A percentile compares a stretch with the other conserved stretches of the same genome.
These are phyloP conservation scores for Guaruba guarouba DNA, from an alignment of 2,113 vertebrate species.

Conservation along the genomic window DNA sequence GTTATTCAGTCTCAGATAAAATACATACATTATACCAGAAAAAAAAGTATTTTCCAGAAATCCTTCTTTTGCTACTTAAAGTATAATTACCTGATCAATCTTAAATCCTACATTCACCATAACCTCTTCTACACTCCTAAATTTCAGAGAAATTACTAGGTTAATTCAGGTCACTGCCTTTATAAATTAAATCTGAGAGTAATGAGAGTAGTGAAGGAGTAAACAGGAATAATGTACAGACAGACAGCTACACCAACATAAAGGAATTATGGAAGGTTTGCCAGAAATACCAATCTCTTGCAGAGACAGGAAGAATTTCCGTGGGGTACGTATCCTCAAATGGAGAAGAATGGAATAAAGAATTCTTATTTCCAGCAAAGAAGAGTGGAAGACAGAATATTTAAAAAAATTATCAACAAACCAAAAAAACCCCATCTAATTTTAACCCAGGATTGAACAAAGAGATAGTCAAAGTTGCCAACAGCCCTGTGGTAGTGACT, in stretches of 20 bases:
- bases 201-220: background rate
- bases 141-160: background rate
- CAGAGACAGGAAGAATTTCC: slow-evolving; percentile 53
- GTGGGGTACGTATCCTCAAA: background rate
- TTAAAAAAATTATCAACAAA: background rate
- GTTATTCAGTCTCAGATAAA: background rate
- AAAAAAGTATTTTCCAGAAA: background rate
- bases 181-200: background rate
- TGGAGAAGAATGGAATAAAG: background rate
- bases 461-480: background rate
- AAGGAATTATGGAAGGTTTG: slow-evolving; percentile 38
- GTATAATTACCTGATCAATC: background rate
- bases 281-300: slow-evolving; percentile 50
- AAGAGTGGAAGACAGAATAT: background rate
- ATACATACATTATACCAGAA: background rate
- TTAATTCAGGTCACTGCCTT: slow-evolving; percentile 5
- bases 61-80: background rate
- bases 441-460: background rate
- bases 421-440: background rate
- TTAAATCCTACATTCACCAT: background rate
- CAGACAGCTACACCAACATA: slow-evolving; percentile 11
- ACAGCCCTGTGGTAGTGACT: background rate
- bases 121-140: background rate
- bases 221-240: slow-evolving; percentile 3
- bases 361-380: background rate